phyloP scores from a whole-genome alignment of 2,113 vertebrate species.

The Polypterus senegalus region DNA sequence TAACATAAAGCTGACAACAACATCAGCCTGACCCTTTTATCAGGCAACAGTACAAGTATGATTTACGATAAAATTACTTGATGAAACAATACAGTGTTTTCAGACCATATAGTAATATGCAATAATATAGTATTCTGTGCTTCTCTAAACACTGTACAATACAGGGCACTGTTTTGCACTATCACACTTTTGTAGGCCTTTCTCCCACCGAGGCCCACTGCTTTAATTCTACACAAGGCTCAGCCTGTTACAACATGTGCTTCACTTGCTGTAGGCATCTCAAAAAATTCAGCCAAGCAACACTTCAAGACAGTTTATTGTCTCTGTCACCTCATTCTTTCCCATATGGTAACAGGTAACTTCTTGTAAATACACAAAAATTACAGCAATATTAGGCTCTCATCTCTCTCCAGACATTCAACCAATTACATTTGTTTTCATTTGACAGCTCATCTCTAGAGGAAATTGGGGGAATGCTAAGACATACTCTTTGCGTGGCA shows the following conservation, averaged over 20 bases:
- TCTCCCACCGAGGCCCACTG: no score
- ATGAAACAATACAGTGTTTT: no score
- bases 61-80: no score
- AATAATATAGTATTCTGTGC: no score
- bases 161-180: no score
- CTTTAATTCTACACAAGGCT: not conserved
- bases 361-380: conserved; percentile 18
- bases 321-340: conserved; percentile 4
- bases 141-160: no score
- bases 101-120: no score
- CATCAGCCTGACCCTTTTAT: no score
- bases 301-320: conserved; percentile 7
- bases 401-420: conserved; percentile 3
- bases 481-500: conserved; percentile 1
- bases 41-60: no score
- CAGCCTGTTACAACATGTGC: conserved; percentile 9
- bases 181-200: no score
- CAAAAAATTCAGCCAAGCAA: conserved; percentile 19
- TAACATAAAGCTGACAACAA: no score
- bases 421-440: conserved; percentile 11
- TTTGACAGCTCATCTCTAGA: conserved; percentile 10
- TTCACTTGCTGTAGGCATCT: conserved; percentile 17
- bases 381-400: not conserved
- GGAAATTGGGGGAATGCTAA: conserved; percentile 4
- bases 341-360: conserved; percentile 17